These are phyloP conservation scores for Monodelphis domestica DNA, from an alignment of 2,797 vertebrate species.

Conservation along the genomic window DNA sequence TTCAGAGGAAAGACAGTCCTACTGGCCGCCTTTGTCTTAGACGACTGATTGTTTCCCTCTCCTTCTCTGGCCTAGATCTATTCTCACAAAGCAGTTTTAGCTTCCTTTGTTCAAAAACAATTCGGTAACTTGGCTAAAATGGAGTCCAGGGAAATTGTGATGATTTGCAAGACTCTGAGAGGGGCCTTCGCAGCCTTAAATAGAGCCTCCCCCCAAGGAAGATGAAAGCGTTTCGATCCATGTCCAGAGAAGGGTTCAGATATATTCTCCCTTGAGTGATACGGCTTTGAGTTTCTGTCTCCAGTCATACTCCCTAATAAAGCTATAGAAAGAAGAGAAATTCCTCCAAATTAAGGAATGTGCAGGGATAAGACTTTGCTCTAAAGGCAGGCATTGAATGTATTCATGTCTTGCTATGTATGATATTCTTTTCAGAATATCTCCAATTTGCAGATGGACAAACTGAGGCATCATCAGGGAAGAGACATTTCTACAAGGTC, in stretches of 20 bases:
- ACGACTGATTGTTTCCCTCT: background rate
- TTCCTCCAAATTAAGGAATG: background rate
- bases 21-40: background rate
- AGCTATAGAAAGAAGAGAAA: background rate
- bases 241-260: background rate
- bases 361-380: background rate
- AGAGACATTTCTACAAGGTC: slow-evolving; percentile 20
- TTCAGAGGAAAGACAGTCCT: background rate
- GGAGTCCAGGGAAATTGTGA: background rate
- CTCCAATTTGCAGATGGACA: background rate
- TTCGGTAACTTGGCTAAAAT: background rate
- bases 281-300: background rate
- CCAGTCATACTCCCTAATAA: background rate
- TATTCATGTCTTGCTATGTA: background rate
- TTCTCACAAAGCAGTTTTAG: background rate
- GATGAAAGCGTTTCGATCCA: background rate
- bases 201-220: background rate
- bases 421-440: background rate
- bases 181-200: background rate
- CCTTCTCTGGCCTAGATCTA: background rate
- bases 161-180: background rate
- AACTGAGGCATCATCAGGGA: background rate
- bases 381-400: background rate
- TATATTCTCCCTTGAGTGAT: background rate
- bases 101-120: background rate